phyloP scores from a whole-genome alignment of 1,140 invertebrate genomes.

The Aphelinus atriplicis region DNA sequence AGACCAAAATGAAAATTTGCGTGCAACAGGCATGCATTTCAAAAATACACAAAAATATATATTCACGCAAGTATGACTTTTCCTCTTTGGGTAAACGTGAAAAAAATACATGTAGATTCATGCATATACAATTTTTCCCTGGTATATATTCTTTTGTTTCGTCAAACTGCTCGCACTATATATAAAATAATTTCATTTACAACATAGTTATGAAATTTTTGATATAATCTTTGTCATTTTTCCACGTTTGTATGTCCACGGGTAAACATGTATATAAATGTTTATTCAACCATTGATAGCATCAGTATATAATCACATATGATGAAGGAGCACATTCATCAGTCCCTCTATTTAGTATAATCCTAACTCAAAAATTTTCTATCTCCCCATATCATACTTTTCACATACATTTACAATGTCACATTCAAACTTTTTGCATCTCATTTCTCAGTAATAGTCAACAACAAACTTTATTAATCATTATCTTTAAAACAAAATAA shows the following conservation, averaged over 20 bases:
- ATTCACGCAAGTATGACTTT: slow-evolving; percentile 41
- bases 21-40: slow-evolving; percentile 15
- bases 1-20: slow-evolving; percentile 4
- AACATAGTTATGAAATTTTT: slow-evolving; percentile 39
- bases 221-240: slow-evolving; percentile 53
- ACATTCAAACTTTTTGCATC: slow-evolving; percentile 14
- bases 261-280: slow-evolving; percentile 42
- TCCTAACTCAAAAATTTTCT: slow-evolving; percentile 31
- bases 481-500: background rate
- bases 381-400: background rate
- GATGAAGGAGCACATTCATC: slow-evolving; percentile 19
- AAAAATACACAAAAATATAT: slow-evolving; percentile 36
- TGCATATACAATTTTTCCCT: slow-evolving; percentile 42
- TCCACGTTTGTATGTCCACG: slow-evolving; percentile 41
- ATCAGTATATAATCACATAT: slow-evolving; percentile 53
- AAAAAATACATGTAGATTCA: slow-evolving; percentile 53
- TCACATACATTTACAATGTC: slow-evolving; percentile 8
- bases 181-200: slow-evolving; percentile 42
- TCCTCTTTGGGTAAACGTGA: slow-evolving; percentile 62
- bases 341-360: slow-evolving; percentile 34
- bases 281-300: slow-evolving; percentile 47
- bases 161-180: slow-evolving; percentile 41
- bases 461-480: slow-evolving; percentile 37
- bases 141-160: slow-evolving; percentile 43
- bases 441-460: slow-evolving; percentile 49